phyloP scores from a whole-genome alignment of 2,797 vertebrate species.

The Myotis pilosus region DNA sequence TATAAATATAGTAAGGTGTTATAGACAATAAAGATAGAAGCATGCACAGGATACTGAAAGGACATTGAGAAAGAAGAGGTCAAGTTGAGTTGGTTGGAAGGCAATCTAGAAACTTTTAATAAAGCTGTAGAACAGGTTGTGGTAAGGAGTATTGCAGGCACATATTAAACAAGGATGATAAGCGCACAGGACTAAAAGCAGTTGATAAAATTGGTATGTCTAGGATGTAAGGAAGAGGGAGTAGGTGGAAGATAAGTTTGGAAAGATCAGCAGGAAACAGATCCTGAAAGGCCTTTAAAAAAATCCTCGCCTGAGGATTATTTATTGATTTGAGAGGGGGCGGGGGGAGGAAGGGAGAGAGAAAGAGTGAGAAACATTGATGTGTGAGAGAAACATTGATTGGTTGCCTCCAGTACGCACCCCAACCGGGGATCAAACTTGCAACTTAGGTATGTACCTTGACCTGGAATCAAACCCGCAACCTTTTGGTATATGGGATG shows the following conservation, averaged over 20 bases:
- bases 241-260: background rate
- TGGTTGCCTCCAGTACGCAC: background rate
- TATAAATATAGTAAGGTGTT: constrained; percentile 2
- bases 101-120: background rate
- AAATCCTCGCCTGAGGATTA: background rate
- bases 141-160: background rate
- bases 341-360: background rate
- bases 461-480: background rate
- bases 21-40: background rate
- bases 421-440: background rate
- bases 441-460: background rate
- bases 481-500: background rate
- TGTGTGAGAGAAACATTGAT: background rate
- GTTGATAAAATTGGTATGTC: background rate
- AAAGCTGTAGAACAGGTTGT: background rate
- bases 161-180: background rate
- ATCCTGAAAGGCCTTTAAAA: background rate
- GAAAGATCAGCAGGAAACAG: background rate
- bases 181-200: background rate
- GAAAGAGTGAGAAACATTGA: too few relatives aligned
- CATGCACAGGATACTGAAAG: background rate
- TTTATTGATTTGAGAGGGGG: background rate
- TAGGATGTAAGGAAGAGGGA: background rate
- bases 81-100: background rate
- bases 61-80: background rate